Evolutionary conservation across 1,140 invertebrate genomes (phyloP).

Genomic region (Apis cerana): DNA sequence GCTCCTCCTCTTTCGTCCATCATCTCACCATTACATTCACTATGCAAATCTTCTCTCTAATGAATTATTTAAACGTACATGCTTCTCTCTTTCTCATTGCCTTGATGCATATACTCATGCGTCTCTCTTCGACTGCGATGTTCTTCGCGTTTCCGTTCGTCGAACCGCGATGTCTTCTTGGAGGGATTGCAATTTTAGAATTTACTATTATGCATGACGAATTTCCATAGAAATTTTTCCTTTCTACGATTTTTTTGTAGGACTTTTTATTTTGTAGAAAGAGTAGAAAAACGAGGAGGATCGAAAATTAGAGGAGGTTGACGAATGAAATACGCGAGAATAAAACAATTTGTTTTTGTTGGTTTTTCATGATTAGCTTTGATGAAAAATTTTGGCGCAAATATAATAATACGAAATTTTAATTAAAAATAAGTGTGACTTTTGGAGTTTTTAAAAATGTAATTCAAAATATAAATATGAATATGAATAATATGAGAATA

Average conservation of each 20-base stretch:
- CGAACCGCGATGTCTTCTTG: background rate
- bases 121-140: background rate
- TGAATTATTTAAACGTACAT: constrained; percentile 51
- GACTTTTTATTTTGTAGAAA: background rate
- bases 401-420: too few species aligned
- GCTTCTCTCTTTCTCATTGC: background rate
- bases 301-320: too few species aligned
- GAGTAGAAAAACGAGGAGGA: too few species aligned
- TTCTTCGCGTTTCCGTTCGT: background rate
- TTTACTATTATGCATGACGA: too few species aligned
- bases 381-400: too few species aligned
- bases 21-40: background rate
- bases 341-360: too few species aligned
- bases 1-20: background rate
- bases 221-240: constrained; percentile 5
- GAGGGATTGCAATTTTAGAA: background rate
- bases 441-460: too few species aligned
- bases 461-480: too few species aligned
- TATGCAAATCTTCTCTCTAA: constrained; percentile 46
- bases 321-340: too few species aligned
- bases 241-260: background rate
- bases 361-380: too few species aligned
- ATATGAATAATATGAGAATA: too few species aligned
- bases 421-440: too few species aligned
- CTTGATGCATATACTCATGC: background rate